phyloP scores from a whole-genome alignment of 2,888 invertebrate species.

The Eupithecia dodoneata region DNA sequence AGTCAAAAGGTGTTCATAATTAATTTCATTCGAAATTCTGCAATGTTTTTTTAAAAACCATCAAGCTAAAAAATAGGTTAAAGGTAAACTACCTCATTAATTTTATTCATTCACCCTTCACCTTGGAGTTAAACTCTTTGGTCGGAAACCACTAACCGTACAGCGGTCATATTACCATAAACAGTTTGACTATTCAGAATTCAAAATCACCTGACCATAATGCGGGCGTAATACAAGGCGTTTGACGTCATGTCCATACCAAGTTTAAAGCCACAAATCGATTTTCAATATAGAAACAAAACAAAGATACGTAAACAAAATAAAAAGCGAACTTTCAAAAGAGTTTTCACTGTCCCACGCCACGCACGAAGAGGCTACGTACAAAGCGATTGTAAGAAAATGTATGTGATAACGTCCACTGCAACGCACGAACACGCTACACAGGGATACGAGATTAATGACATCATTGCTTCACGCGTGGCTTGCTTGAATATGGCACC shows the following conservation, averaged over 20 bases:
- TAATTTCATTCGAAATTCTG: neutral
- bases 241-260: no score
- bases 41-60: neutral
- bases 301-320: no score
- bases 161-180: slow-evolving; percentile 26
- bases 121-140: slow-evolving; percentile 26
- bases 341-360: neutral
- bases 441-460: no score
- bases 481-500: no score
- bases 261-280: no score
- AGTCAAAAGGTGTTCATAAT: neutral
- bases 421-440: no score
- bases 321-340: neutral
- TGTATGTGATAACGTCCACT: no score
- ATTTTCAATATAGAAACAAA: neutral
- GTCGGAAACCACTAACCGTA: slow-evolving; percentile 23
- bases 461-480: no score
- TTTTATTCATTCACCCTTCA: slow-evolving; percentile 14
- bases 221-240: neutral
- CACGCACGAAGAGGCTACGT: no score
- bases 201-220: slow-evolving; percentile 8
- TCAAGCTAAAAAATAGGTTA: neutral
- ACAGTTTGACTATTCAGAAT: slow-evolving; percentile 18
- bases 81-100: slow-evolving; percentile 14
- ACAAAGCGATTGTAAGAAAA: no score